Percentiles rank a stretch among this genome's conserved stretches.
These are phyloP conservation scores for Euthynnus affinis DNA, from an alignment of 2,797 vertebrate species.

Conservation along the genomic window DNA sequence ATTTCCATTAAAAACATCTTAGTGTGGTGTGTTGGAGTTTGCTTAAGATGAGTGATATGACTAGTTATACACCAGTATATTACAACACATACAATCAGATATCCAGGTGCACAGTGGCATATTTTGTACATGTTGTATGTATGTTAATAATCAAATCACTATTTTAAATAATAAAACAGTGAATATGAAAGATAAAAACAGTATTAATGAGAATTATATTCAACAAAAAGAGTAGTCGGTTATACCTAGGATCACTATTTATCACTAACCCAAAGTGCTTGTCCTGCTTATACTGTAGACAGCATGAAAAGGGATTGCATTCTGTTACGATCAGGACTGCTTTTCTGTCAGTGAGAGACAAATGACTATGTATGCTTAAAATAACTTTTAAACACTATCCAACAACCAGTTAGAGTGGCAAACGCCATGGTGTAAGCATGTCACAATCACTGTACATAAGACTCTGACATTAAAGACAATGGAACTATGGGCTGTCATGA, in stretches of 20 bases:
- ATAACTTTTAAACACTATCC: constrained; percentile 34
- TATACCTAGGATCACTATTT: neutral
- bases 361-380: constrained; percentile 19
- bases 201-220: neutral
- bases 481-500: constrained; percentile 41
- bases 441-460: constrained; percentile 44
- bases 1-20: constrained; percentile 21
- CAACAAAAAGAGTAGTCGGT: neutral
- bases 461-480: constrained; percentile 58
- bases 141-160: neutral
- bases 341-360: constrained; percentile 1
- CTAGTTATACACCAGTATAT: neutral
- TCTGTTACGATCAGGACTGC: neutral
- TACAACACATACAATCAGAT: neutral
- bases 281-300: neutral
- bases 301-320: neutral
- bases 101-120: neutral
- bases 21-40: neutral
- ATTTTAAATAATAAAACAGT: neutral
- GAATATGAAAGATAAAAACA: neutral
- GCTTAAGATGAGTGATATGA: neutral
- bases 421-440: constrained; percentile 17
- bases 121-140: neutral
- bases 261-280: neutral
- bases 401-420: neutral